These are phyloP conservation scores for Motacilla alba DNA, from an alignment of 2,113 vertebrate species.

Conservation along the genomic window DNA sequence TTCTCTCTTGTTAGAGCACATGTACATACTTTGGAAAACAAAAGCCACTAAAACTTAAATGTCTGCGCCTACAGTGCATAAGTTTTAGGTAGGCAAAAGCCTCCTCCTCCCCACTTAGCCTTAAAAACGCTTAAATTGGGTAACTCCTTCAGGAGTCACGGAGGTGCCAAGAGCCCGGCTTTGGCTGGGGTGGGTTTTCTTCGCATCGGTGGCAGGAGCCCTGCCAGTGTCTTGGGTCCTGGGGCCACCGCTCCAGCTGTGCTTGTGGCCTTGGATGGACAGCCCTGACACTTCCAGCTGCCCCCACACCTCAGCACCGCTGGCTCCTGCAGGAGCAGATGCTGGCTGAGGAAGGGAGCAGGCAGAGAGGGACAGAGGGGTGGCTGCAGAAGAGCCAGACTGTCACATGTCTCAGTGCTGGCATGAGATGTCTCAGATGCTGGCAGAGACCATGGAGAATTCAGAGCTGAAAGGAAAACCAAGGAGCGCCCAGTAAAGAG, in stretches of 20 bases:
- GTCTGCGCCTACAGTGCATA: neutral
- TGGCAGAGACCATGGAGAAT: neutral
- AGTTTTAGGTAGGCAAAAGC: neutral
- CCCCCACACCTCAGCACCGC: neutral
- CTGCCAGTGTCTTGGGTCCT: neutral
- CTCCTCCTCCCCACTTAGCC: neutral
- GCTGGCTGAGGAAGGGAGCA: neutral
- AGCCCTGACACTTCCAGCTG: neutral
- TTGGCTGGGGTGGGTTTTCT: neutral
- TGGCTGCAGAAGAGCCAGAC: neutral
- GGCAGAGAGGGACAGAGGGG: neutral
- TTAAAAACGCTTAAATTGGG: neutral
- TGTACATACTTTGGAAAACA: neutral
- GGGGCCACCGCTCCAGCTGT: neutral
- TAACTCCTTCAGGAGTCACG: neutral
- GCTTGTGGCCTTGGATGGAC: neutral
- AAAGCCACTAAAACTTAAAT: neutral
- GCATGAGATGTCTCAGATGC: neutral
- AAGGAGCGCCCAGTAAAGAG: fast-evolving
- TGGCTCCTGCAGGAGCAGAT: neutral
- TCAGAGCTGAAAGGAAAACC: neutral
- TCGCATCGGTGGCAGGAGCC: fast-evolving
- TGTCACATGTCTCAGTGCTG: neutral
- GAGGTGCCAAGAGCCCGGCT: neutral
- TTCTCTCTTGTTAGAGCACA: neutral